Base-by-base conservation (phyloP, 2,888 invertebrate genomes). In the Agrilus cyanescens region DNA sequence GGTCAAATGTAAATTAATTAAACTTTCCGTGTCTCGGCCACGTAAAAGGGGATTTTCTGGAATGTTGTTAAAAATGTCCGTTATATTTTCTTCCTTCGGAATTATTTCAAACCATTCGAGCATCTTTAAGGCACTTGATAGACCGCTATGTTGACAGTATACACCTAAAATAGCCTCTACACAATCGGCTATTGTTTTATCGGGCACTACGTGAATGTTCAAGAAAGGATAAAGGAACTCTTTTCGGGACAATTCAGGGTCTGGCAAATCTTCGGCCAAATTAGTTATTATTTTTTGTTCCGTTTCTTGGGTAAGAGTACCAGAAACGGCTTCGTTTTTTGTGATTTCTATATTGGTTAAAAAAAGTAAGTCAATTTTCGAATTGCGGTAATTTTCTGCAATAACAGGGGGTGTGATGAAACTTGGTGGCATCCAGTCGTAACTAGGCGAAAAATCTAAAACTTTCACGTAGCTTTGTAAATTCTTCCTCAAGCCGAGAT, bases 101-200 rank as follows among this genome's bases (percentile, higher is more conserved):
- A 67, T 57, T 12, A 67, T 51, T 18, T 70, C 73, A 46, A 89
- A 68, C 69, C 65, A 67, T 65, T 60, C 65, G 43, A 53, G 33
- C 18, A 64, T 54, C 46, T 53, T 56, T 10, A 62, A 47, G 14
- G 56, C 60, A 29, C 60, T 61, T 38, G 47, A 37, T 41, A 73
- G 56, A 2, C 74, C 74, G 49, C 67, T 66, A 30, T 65, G 64
- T 45, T 68, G 63, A 1, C 89, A 73, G 60, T 85, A 85, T 3
- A 75, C 78, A 0, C 90, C 90, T 39, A 93, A 78, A 3, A 95
- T 63, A 0, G 93, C 85, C 66, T 95, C 94, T 2, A 90, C 82
- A 47, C 78, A 75, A 65, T 95, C 94, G 0, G 94, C 85, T 4
- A 86, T 65, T 38, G 73, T 65, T 74, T 89, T 82, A 58, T 81